Evolutionary conservation across 2,888 invertebrate species (phyloP).

Genomic region (Ephialtes manifestator): DNA sequence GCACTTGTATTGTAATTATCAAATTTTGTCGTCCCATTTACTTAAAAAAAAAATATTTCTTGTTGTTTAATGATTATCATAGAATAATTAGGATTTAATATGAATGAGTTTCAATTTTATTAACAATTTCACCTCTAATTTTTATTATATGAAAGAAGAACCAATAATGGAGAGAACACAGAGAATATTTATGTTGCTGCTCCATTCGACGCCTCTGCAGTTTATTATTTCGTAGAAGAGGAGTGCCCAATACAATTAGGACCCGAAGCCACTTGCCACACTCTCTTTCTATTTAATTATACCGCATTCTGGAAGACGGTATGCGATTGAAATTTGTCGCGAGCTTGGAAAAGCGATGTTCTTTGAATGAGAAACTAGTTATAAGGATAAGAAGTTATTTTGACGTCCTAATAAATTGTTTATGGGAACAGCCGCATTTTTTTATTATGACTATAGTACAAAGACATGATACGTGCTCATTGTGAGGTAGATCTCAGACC

Average conservation of each 20-base stretch:
- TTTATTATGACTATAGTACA: constrained; percentile 85
- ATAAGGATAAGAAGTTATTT: constrained; percentile 86
- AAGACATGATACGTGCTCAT: constrained; percentile 85
- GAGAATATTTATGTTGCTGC: constrained; percentile 12
- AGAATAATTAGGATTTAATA: neutral
- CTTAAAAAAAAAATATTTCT: too few relatives aligned
- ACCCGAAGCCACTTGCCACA: constrained; percentile 78
- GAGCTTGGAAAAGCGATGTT: constrained; percentile 81
- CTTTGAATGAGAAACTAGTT: constrained; percentile 87
- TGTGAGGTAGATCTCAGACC: constrained; percentile 87
- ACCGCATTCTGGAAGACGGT: constrained; percentile 81
- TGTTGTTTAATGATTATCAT: too few relatives aligned
- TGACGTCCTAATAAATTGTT: constrained; percentile 85
- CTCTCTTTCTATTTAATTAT: constrained; percentile 87
- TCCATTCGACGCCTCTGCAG: constrained; percentile 11
- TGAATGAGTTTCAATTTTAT: neutral
- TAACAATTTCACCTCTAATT: neutral
- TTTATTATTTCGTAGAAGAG: constrained; percentile 75
- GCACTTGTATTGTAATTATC: too few relatives aligned
- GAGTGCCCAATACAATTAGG: constrained; percentile 84
- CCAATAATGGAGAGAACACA: constrained; percentile 9
- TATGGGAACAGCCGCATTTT: constrained; percentile 87
- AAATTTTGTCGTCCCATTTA: too few relatives aligned
- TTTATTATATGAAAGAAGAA: constrained; percentile 9
- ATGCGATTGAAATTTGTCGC: constrained; percentile 80